phyloP scores from a whole-genome alignment of 1,140 invertebrate genomes.

The Macrobrachium rosenbergii region DNA sequence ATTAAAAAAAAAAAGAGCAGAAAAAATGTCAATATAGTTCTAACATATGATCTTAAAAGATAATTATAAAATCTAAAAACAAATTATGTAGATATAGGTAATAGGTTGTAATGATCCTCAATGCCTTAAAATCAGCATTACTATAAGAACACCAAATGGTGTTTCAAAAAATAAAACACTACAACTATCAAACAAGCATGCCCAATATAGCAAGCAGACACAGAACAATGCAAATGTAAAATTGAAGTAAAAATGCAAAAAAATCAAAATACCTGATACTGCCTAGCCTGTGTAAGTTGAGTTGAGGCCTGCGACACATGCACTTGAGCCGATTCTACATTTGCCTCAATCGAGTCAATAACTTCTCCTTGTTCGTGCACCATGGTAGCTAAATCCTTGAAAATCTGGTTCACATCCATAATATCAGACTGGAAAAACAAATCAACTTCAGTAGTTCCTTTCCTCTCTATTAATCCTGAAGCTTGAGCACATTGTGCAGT shows the following conservation, averaged over 20 bases:
- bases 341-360: slow-evolving; percentile 97
- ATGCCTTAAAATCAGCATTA: no score
- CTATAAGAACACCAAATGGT: no score
- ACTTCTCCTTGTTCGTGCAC: slow-evolving; percentile 98
- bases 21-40: no score
- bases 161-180: no score
- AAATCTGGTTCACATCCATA: slow-evolving; percentile 96
- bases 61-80: no score
- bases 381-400: slow-evolving; percentile 93
- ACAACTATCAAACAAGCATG: no score
- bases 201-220: not conserved
- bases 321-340: slow-evolving; percentile 90
- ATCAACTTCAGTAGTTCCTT: slow-evolving; percentile 69
- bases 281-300: slow-evolving; percentile 85
- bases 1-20: no score
- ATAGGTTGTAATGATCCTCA: no score
- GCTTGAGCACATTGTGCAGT: not conserved
- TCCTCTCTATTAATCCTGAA: slow-evolving; percentile 22
- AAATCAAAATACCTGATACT: slow-evolving; percentile 77
- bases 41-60: no score
- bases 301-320: slow-evolving; percentile 86
- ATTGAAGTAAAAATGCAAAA: not conserved
- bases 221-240: not conserved
- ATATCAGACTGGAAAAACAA: slow-evolving; percentile 84
- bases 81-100: no score